These are phyloP conservation scores for Diadegma fenestrale DNA, from an alignment of 2,888 invertebrate genomes.

Conservation along the genomic window DNA sequence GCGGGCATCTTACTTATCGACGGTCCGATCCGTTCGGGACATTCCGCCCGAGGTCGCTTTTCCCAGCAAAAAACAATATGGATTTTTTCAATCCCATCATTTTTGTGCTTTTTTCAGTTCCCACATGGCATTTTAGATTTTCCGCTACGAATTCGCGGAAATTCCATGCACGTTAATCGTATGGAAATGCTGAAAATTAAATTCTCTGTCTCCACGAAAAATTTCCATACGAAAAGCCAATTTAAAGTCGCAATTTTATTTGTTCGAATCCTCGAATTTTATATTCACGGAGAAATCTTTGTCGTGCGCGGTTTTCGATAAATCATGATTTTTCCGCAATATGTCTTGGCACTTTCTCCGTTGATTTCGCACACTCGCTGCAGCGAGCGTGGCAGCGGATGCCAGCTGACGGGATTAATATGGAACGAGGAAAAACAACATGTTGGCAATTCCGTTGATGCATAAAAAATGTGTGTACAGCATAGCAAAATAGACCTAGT, in stretches of 20 bases:
- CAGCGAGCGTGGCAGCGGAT: background rate
- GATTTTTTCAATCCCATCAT: background rate
- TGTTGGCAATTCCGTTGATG: background rate
- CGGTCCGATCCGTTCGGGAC: background rate
- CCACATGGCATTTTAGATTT: background rate
- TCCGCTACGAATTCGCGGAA: background rate
- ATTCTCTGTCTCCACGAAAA: too few species aligned
- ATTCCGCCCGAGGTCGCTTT: background rate
- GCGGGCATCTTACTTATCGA: conserved; percentile 45
- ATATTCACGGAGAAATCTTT: too few species aligned
- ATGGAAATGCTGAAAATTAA: too few species aligned
- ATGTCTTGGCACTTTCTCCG: conserved; percentile 1
- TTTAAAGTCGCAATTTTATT: too few species aligned
- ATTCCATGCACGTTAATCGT: background rate
- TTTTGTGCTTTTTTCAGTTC: background rate
- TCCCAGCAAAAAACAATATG: background rate
- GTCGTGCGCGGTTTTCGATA: background rate
- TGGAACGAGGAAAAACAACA: background rate
- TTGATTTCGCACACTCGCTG: background rate
- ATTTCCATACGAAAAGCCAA: too few species aligned
- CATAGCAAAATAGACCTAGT: conserved; percentile 3
- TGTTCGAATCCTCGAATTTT: too few species aligned
- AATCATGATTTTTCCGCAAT: background rate
- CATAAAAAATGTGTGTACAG: background rate
- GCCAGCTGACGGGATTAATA: background rate